Evolutionary conservation across 2,888 invertebrate genomes (phyloP).

Genomic region (Linnaemya tessellans): DNA sequence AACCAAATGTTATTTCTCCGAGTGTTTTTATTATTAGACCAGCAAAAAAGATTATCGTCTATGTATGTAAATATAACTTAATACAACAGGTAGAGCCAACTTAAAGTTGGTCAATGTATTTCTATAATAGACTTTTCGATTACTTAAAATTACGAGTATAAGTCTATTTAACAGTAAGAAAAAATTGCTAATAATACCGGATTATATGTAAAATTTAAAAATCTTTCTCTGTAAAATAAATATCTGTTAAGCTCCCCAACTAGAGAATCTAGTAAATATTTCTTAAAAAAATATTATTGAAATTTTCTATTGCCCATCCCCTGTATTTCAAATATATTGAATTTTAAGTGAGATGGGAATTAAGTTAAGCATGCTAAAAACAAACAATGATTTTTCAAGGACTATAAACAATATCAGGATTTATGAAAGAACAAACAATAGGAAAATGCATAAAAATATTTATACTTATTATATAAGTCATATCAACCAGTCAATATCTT

Average conservation of each 20-base stretch:
- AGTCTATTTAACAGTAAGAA: neutral
- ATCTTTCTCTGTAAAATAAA: too few relatives aligned
- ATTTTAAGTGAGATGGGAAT: constrained; percentile 66
- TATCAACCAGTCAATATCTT: constrained; percentile 55
- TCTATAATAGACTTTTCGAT: neutral
- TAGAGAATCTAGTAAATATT: too few relatives aligned
- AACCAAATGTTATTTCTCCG: neutral
- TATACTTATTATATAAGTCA: constrained; percentile 23
- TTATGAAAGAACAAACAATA: constrained; percentile 63
- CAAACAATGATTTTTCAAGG: constrained; percentile 60
- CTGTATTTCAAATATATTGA: constrained; percentile 59
- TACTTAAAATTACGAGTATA: too few relatives aligned
- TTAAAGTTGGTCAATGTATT: neutral
- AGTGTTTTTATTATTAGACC: constrained; percentile 24
- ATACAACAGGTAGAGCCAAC: constrained; percentile 17
- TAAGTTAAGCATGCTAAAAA: constrained; percentile 59
- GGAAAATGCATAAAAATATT: constrained; percentile 23
- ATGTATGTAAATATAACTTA: neutral
- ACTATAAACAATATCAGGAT: constrained; percentile 64
- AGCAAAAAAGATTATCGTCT: constrained; percentile 8
- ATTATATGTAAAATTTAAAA: too few relatives aligned
- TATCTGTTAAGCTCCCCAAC: too few relatives aligned
- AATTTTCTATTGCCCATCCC: neutral
- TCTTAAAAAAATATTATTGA: too few relatives aligned
- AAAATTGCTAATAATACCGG: too few relatives aligned